Percentiles rank a stretch among this genome's conserved stretches.
Evolutionary conservation across 2,888 invertebrate species (phyloP).

Genomic region (Orchestes rusci): DNA sequence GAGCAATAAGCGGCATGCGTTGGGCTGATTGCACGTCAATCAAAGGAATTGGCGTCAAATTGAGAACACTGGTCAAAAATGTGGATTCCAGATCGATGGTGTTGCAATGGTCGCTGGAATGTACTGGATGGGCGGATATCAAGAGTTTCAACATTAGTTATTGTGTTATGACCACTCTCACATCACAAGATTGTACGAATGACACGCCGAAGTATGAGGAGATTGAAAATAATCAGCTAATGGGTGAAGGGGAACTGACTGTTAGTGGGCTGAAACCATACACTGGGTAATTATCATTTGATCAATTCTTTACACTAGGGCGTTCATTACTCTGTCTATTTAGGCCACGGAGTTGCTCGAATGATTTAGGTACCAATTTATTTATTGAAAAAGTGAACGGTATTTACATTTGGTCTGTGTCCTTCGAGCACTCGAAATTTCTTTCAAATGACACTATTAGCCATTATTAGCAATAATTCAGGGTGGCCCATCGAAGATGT

Average conservation of each 20-base stretch:
- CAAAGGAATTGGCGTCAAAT: conserved; percentile 46
- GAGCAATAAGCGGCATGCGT: conserved; percentile 72
- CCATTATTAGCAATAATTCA: too few species aligned
- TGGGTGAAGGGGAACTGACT: conserved; percentile 48
- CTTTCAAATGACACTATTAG: too few species aligned
- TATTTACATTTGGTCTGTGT: too few species aligned
- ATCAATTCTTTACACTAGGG: too few species aligned
- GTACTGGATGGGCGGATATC: conserved; percentile 62
- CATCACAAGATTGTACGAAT: conserved; percentile 40
- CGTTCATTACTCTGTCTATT: too few species aligned
- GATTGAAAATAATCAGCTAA: conserved; percentile 3
- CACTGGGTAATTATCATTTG: conserved; percentile 38
- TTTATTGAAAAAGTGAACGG: too few species aligned
- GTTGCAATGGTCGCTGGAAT: conserved; percentile 71
- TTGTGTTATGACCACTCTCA: conserved; percentile 53
- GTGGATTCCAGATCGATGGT: conserved; percentile 50
- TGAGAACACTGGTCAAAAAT: conserved; percentile 49
- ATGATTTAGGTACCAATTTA: too few species aligned
- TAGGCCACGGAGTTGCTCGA: too few species aligned
- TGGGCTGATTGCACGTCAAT: conserved; percentile 73
- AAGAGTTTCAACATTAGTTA: conserved; percentile 70
- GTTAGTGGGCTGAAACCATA: conserved; percentile 64
- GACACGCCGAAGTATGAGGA: conserved; percentile 46
- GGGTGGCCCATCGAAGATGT: too few species aligned
- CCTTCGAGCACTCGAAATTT: too few species aligned